A percentile compares a stretch with the other conserved stretches of the same genome.
phyloP scores from a whole-genome alignment of 2,888 invertebrate species.

The Boloria selene region DNA sequence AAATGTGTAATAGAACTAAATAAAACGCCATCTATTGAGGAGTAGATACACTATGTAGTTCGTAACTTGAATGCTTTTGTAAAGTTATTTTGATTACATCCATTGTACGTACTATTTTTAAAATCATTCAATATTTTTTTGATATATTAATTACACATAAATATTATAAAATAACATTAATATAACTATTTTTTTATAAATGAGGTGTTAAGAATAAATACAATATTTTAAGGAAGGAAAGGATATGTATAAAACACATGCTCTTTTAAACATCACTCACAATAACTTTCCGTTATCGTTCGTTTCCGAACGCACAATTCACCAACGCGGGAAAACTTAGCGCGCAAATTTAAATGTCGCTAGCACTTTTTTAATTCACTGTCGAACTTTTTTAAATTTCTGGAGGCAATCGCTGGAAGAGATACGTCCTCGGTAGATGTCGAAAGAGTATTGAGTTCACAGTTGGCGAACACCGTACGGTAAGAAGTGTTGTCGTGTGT shows the following conservation, averaged over 20 bases:
- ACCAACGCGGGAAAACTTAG: constrained; percentile 51
- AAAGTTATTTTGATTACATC: not conserved
- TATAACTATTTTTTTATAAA: not conserved
- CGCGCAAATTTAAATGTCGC: constrained; percentile 61
- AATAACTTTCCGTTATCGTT: constrained; percentile 51
- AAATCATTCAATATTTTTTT: no score
- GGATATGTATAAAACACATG: constrained; percentile 42
- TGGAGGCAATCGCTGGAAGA: constrained; percentile 62
- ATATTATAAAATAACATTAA: not conserved
- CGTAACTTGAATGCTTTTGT: not conserved
- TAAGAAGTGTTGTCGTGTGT: constrained; percentile 66
- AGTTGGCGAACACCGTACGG: constrained; percentile 65
- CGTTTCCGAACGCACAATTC: constrained; percentile 55
- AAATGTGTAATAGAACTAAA: not conserved
- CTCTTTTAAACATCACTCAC: constrained; percentile 57
- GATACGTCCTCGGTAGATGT: constrained; percentile 72
- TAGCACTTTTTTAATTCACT: constrained; percentile 38
- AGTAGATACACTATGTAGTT: constrained; percentile 51
- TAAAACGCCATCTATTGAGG: constrained; percentile 59
- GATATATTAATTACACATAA: not conserved
- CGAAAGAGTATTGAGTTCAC: constrained; percentile 75
- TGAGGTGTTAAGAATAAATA: not conserved
- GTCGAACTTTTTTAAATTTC: constrained; percentile 41
- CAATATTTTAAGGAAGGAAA: constrained; percentile 11
- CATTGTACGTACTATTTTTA: no score